Percentiles rank a stretch among this genome's conserved stretches.
Evolutionary conservation across 2,888 invertebrate species (phyloP).

Genomic region (Margaritifera margaritifera): DNA sequence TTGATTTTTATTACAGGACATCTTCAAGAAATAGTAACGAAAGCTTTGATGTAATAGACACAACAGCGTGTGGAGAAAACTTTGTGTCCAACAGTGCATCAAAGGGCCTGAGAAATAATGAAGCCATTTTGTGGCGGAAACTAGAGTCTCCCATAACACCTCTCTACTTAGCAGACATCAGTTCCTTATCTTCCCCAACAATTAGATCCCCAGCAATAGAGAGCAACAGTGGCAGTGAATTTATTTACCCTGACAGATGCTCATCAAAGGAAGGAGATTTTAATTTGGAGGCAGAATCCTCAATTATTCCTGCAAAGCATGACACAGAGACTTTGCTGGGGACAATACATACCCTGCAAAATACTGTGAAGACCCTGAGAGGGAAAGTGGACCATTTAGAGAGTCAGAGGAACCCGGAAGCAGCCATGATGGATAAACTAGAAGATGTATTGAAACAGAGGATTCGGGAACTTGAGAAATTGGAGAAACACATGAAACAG

Average conservation of each 20-base stretch:
- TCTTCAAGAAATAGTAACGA: conserved; percentile 1
- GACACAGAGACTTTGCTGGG: conserved; percentile 24
- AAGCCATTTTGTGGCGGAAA: no score
- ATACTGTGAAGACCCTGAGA: conserved; percentile 24
- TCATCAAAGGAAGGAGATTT: conserved; percentile 5
- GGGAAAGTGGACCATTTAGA: conserved; percentile 13
- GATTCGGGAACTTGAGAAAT: conserved; percentile 64
- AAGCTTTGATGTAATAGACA: neutral
- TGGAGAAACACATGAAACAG: conserved; percentile 63
- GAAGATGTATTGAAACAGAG: conserved; percentile 64
- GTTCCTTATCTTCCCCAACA: conserved; percentile 7
- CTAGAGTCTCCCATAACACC: conserved; percentile 6
- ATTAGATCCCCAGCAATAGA: neutral
- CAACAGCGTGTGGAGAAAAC: no score
- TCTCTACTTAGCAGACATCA: conserved; percentile 14
- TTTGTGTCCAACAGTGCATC: no score
- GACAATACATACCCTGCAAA: conserved; percentile 31
- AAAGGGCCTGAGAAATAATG: no score
- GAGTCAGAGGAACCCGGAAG: no score
- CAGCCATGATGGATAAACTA: conserved; percentile 60
- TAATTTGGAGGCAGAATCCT: conserved; percentile 17
- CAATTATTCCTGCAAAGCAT: no score
- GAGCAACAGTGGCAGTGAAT: neutral
- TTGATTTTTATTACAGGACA: conserved; percentile 1
- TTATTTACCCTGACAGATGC: conserved; percentile 8